phyloP scores from a whole-genome alignment of 2,797 vertebrate species.

The Oreochromis grahami region DNA sequence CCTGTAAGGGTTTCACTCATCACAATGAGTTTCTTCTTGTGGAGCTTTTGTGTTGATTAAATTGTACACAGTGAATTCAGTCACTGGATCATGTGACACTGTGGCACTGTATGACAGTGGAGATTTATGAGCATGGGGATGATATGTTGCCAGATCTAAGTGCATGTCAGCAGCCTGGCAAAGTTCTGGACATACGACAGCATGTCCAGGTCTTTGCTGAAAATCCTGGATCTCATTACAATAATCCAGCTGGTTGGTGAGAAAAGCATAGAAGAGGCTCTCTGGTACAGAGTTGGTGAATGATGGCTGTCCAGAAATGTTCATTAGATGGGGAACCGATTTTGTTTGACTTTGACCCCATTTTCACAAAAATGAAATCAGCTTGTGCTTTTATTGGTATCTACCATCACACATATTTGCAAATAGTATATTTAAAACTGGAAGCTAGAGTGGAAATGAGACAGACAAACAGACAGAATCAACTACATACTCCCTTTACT shows the following conservation, averaged over 20 bases:
- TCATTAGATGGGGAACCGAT: neutral
- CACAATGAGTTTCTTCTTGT: too few species aligned
- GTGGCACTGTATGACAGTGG: too few species aligned
- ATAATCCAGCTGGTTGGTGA: neutral
- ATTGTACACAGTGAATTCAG: too few species aligned
- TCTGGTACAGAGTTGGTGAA: neutral
- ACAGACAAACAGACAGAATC: neutral
- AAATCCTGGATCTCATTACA: neutral
- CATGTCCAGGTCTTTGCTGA: too few species aligned
- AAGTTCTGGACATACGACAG: too few species aligned
- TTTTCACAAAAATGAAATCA: neutral
- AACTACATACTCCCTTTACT: neutral
- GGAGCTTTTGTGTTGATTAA: too few species aligned
- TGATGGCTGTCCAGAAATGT: neutral
- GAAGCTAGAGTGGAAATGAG: neutral
- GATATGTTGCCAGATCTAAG: too few species aligned
- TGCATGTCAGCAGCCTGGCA: too few species aligned
- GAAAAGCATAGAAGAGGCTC: neutral
- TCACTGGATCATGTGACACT: too few species aligned
- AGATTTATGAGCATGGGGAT: too few species aligned
- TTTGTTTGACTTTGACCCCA: neutral
- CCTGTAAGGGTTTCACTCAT: too few species aligned
- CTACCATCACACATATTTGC: neutral
- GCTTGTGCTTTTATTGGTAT: too few species aligned
- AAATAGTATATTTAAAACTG: neutral